Percentiles rank a stretch among this genome's conserved stretches.
These are phyloP conservation scores for Volucella inanis DNA, from an alignment of 2,888 invertebrate genomes.

Conservation along the genomic window DNA sequence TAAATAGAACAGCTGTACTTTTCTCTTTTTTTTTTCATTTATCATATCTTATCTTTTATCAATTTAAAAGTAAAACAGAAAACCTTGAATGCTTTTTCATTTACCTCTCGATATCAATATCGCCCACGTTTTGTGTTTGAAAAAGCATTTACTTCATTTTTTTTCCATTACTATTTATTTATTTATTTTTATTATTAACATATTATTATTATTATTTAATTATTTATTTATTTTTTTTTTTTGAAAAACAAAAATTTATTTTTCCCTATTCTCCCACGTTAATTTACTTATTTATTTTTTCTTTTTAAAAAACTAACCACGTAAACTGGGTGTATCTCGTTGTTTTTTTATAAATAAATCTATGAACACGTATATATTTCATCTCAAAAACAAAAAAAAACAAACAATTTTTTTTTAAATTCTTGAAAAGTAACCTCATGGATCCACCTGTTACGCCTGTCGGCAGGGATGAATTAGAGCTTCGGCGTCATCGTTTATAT, in stretches of 20 bases:
- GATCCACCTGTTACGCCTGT: constrained; percentile 89
- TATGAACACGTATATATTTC: constrained; percentile 25
- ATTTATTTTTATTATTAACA: not conserved
- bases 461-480: constrained; percentile 90
- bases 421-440: constrained; percentile 79
- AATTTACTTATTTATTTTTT: not conserved
- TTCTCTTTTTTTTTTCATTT: constrained; percentile 22
- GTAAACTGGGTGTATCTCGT: constrained; percentile 22
- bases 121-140: no score
- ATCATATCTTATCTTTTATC: constrained; percentile 29
- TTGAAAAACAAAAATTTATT: constrained; percentile 4
- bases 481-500: constrained; percentile 90
- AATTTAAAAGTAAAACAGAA: constrained; percentile 2
- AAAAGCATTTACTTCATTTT: no score
- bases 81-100: constrained; percentile 33
- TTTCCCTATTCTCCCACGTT: not conserved
- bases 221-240: not conserved
- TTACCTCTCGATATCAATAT: not conserved
- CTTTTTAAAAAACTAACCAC: constrained; percentile 19
- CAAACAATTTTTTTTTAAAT: constrained; percentile 21
- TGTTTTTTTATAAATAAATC: constrained; percentile 18
- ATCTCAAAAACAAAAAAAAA: constrained; percentile 43
- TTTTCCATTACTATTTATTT: not conserved
- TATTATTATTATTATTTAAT: no score
- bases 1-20: constrained; percentile 61